These are phyloP conservation scores for Melanostigma gelatinosum DNA, from an alignment of 2,113 vertebrate genomes.

Conservation along the genomic window DNA sequence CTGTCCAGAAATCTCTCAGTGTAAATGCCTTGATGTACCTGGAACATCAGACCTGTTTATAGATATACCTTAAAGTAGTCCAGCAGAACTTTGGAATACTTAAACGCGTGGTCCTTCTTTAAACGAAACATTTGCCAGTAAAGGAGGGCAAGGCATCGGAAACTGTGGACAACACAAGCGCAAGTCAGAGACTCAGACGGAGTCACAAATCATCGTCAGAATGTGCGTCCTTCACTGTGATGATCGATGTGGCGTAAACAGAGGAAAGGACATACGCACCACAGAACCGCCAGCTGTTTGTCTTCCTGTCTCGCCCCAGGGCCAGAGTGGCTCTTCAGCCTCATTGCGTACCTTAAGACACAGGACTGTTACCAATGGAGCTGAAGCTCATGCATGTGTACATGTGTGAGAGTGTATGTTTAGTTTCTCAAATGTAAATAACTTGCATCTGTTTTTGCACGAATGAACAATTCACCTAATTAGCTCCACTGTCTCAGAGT, in stretches of 20 bases:
- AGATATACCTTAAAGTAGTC: slow-evolving; percentile 95
- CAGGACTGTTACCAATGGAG: slow-evolving; percentile 29
- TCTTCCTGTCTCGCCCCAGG: slow-evolving; percentile 91
- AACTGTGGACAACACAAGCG: slow-evolving; percentile 80
- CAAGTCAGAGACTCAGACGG: slow-evolving; percentile 12
- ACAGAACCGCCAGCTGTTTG: slow-evolving; percentile 96
- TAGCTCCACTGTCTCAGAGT: slow-evolving; percentile 97
- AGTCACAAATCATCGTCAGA: slow-evolving; percentile 36
- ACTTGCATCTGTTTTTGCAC: not conserved
- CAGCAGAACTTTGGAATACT: slow-evolving; percentile 96
- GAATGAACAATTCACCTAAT: slow-evolving; percentile 86
- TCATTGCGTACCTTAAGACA: slow-evolving; percentile 94
- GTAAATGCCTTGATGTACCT: not conserved
- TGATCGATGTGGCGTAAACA: slow-evolving; percentile 53
- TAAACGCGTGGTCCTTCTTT: slow-evolving; percentile 96
- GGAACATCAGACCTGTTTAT: not conserved
- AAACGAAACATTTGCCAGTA: slow-evolving; percentile 99
- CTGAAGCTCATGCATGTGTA: not conserved
- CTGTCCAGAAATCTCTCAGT: not conserved
- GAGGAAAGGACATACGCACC: slow-evolving; percentile 84
- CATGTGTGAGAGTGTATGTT: not conserved
- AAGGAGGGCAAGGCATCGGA: slow-evolving; percentile 95
- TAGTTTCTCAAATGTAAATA: not conserved
- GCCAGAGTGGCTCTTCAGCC: slow-evolving; percentile 94
- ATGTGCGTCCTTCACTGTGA: slow-evolving; percentile 17